A percentile compares a stretch with the other conserved stretches of the same genome.
phyloP scores from a whole-genome alignment of 2,113 vertebrate genomes.

The Corynorhinus townsendii region DNA sequence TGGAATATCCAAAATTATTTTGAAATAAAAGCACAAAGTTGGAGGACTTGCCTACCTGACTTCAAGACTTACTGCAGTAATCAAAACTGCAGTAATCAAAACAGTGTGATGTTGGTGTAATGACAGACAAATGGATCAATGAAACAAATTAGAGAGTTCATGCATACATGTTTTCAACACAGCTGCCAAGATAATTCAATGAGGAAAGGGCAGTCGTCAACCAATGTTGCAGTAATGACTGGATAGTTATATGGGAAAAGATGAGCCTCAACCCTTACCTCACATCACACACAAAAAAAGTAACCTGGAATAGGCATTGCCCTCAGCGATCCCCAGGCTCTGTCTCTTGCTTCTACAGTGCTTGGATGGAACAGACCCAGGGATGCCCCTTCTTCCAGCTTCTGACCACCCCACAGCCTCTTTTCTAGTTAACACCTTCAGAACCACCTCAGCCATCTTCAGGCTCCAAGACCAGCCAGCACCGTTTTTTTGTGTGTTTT shows the following conservation, averaged over 20 bases:
- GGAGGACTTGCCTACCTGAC: neutral
- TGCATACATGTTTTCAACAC: neutral
- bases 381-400: neutral
- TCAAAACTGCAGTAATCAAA: neutral
- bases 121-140: neutral
- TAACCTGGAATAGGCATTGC: neutral
- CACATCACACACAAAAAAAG: neutral
- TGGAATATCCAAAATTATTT: neutral
- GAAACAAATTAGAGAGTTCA: neutral
- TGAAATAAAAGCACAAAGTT: neutral
- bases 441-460: neutral
- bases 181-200: neutral
- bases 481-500: neutral
- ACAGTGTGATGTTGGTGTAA: neutral
- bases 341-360: neutral
- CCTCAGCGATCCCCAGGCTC: neutral
- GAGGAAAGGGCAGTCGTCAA: neutral
- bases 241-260: neutral
- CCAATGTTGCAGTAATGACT: neutral
- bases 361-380: neutral
- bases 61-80: neutral
- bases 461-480: neutral
- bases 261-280: neutral
- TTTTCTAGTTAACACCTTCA: neutral
- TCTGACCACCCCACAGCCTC: neutral